Base-by-base conservation (phyloP, 2,113 vertebrate species). In the Sisor rabdophorus region DNA sequence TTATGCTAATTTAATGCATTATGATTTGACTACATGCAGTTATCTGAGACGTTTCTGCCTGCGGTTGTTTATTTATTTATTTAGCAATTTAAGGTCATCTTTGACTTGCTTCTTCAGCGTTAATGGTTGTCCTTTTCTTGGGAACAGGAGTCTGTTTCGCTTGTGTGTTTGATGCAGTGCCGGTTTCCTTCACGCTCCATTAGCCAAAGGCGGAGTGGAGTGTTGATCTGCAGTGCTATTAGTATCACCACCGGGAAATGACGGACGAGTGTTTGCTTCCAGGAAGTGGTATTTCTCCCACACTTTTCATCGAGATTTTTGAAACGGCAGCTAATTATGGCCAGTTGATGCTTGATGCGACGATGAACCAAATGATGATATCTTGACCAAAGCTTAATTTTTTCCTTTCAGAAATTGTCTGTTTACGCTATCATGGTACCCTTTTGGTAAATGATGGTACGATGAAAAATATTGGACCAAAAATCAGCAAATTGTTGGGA, bases 181-280 rank as follows among this genome's bases (percentile, higher is more conserved):
- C 84, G 84, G 84, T 87, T 81, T 78, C 82, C 80, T 90, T 89
- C 86, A 87, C 72, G 77, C 86, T 78, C 88, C 88, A 89, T 90
- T 89, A 89, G 79, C 82, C 82, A 85, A 79, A 78, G 79, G 81
- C 81, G 84, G 80, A 79, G 71, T 85, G 82, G 85, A 78, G 80
- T n/a, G 73, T 80, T 65, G 71, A 79, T 50, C 70, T 75, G 4
- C 30, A 54, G 48, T 53, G 22, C 32, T 44, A 36, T 63, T 69
- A 60, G 65, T 22, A 9, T 44, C 56, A 68, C 65, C 68, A 48
- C 58, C 4, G 58, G 28, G 48, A 63, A 48, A 71, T 60, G 76
- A 60, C 52, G 32, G 47, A 60, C 26, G 47, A 50, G 6, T 52
- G 65, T 60, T 60, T 71, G 65, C 28, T 32, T 44, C 63, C 19